A percentile compares a stretch with the other conserved stretches of the same genome.
phyloP scores from a whole-genome alignment of 1,140 invertebrate genomes.

The Chelonus insularis region DNA sequence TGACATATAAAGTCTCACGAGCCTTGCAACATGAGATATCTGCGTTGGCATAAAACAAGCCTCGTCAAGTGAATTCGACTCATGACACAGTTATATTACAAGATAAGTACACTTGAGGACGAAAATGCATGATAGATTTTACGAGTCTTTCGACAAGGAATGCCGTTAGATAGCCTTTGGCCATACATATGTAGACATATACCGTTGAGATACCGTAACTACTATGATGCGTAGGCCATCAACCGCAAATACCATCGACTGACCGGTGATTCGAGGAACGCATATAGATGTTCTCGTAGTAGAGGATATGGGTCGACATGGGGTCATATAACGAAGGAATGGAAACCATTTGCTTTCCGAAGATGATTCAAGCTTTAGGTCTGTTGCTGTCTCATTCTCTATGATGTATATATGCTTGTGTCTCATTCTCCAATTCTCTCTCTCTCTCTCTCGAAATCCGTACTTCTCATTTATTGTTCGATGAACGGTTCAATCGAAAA shows the following conservation, averaged over 20 bases:
- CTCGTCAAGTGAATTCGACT: too few species aligned
- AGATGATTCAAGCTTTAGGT: constrained; percentile 31
- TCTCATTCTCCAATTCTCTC: background rate
- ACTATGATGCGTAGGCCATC: constrained; percentile 2
- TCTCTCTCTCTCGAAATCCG: constrained; percentile 1
- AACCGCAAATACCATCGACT: constrained; percentile 35
- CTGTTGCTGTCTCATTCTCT: constrained; percentile 1
- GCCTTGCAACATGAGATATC: too few species aligned
- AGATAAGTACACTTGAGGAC: too few species aligned
- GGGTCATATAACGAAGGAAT: constrained; percentile 56
- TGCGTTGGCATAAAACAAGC: too few species aligned
- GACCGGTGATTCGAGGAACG: constrained; percentile 31
- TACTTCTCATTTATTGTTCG: constrained; percentile 16
- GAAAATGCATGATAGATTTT: too few species aligned
- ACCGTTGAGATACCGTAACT: too few species aligned
- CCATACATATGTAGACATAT: constrained; percentile 22
- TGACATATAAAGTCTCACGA: too few species aligned
- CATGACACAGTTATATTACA: too few species aligned
- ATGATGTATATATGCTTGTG: background rate
- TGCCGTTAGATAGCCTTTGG: background rate
- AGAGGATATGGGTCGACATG: constrained; percentile 51
- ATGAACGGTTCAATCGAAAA: constrained; percentile 28
- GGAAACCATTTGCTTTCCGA: constrained; percentile 36
- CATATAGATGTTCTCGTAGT: constrained; percentile 29
- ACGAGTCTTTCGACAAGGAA: too few species aligned